Base-by-base conservation (phyloP, 2,113 vertebrate genomes). In the Neolamprologus cancellatus region DNA sequence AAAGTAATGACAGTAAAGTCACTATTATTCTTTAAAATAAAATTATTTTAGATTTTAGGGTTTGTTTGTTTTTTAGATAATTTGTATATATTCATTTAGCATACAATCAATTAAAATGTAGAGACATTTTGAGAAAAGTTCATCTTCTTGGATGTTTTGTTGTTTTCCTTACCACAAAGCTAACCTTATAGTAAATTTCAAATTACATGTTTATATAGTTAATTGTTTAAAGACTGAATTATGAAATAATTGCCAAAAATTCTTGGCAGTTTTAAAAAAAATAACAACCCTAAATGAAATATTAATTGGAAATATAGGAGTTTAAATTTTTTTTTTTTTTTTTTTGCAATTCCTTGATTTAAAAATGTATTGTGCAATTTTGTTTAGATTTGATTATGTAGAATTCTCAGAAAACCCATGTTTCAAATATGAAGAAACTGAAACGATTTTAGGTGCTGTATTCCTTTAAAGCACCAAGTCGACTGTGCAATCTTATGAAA, bases 391-490 rank as follows among this genome's bases (percentile, higher is more conserved):
- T 66, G 32, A 66, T 66, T 13, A 36, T 36, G 61, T 13, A 3
- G 32, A 66, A 36, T 36, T 64, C 32, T 20, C 1, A 64, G 18
- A 36, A 64, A 64, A 64, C 32, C 0, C 0, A 64, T 64, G 32
- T 64, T 64, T 64, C 59, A 64, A 1, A 8, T 64, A 0, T 20
- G 18, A 66, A 0, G 3, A 64, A 34, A 13, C 30, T 39, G 15
- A 36, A 46, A 30, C 0, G 2, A 25, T 36, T 10, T 34, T 8
- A 76, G 61, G 4, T 32, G 52, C 2, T 3, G 54, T 55, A 39
- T 64, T 8, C 32, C 50, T 83, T 83, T 83, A 71, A 74, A 79
- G 25, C 61, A 61, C 12, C 3, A 3, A 18, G 6, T 14, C 8
- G 15, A 76, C 59, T 12, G 3, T 10, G 28, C 46, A 20, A 44